These are phyloP conservation scores for Sinotaia quadrata DNA, from an alignment of 2,888 invertebrate species.

Conservation along the genomic window DNA sequence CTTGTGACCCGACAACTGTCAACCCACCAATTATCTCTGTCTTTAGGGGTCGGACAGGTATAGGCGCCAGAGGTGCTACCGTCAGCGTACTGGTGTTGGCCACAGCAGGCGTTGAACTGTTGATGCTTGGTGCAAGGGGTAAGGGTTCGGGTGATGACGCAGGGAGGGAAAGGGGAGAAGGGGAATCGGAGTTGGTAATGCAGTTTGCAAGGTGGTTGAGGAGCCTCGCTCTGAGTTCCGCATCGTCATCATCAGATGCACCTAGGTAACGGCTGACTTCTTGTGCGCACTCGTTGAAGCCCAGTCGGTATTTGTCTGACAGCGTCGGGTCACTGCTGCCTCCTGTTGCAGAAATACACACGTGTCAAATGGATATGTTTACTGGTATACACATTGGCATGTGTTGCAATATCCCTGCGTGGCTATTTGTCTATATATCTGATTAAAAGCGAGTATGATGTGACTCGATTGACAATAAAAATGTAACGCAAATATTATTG, in stretches of 20 bases:
- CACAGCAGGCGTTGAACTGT: not conserved
- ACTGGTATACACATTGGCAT: not conserved
- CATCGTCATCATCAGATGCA: conserved; percentile 43
- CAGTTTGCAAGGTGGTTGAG: conserved; percentile 55
- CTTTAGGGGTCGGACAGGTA: not conserved
- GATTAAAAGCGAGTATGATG: too few species aligned
- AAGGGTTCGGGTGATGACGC: conserved; percentile 14
- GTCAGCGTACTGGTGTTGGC: not conserved
- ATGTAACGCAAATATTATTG: too few species aligned
- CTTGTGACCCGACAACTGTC: not conserved
- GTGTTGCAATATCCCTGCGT: too few species aligned
- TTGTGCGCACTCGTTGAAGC: conserved; percentile 58
- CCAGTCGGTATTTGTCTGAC: conserved; percentile 68
- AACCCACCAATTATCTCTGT: not conserved
- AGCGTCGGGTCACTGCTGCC: conserved; percentile 17
- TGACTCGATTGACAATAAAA: too few species aligned
- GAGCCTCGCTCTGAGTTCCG: conserved; percentile 44
- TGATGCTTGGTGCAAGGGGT: not conserved
- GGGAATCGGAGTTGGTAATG: conserved; percentile 29
- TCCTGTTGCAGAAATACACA: not conserved
- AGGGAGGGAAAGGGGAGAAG: conserved; percentile 15
- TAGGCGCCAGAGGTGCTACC: conserved; percentile 1
- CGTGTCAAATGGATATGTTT: not conserved
- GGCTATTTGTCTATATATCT: too few species aligned
- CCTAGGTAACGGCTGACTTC: conserved; percentile 58